phyloP scores from a whole-genome alignment of 2,113 vertebrate species.

The Chaetodon trifascialis region DNA sequence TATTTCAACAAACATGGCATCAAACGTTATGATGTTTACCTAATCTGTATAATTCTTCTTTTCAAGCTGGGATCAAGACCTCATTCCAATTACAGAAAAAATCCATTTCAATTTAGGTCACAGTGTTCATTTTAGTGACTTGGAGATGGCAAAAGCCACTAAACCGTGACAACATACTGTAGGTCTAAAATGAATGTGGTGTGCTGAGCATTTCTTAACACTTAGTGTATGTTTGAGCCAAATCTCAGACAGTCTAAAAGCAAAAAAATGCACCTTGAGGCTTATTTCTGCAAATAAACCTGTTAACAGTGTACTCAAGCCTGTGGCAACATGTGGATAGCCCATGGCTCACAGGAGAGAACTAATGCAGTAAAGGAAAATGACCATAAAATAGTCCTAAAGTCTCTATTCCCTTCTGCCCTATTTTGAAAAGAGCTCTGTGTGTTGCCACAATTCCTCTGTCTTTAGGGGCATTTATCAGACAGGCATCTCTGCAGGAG shows the following conservation, averaged over 20 bases:
- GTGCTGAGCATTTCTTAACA: slow-evolving; percentile 24
- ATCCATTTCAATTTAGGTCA: slow-evolving; percentile 58
- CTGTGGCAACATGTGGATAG: slow-evolving; percentile 20
- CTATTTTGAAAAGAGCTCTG: slow-evolving; percentile 37
- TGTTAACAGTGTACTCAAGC: neutral
- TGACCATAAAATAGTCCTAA: slow-evolving; percentile 37
- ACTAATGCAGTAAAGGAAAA: slow-evolving; percentile 13
- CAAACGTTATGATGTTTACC: slow-evolving; percentile 19
- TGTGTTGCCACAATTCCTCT: slow-evolving; percentile 30
- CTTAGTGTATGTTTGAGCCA: neutral
- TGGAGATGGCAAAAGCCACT: slow-evolving; percentile 13
- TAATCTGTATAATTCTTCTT: slow-evolving; percentile 38
- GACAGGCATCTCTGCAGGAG: slow-evolving; percentile 45
- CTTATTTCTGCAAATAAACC: slow-evolving; percentile 14
- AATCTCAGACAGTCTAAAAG: neutral
- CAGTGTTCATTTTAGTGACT: slow-evolving; percentile 32
- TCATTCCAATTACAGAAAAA: slow-evolving; percentile 43
- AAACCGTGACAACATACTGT: neutral
- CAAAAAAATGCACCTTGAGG: neutral
- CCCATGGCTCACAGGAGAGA: slow-evolving; percentile 16
- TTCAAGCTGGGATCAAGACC: slow-evolving; percentile 8
- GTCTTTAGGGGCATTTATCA: slow-evolving; percentile 63
- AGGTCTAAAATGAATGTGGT: slow-evolving; percentile 3
- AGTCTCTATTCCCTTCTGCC: slow-evolving; percentile 38
- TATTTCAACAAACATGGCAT: neutral